Percentiles rank a stretch among this genome's conserved stretches.
phyloP scores from a whole-genome alignment of 2,113 vertebrate species.

The Tichodroma muraria region DNA sequence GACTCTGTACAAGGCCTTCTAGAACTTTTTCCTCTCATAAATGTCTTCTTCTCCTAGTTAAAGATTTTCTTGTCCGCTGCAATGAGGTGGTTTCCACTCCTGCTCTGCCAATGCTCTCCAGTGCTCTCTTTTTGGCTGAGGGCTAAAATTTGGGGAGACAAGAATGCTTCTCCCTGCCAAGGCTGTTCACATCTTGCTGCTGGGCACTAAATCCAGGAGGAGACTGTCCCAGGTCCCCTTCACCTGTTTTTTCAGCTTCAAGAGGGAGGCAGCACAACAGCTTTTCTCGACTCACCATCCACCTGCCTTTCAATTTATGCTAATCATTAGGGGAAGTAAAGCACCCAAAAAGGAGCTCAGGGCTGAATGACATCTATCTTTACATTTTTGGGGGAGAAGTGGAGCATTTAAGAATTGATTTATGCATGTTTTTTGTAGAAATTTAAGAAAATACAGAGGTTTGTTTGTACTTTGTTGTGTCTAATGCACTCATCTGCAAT shows the following conservation, averaged over 20 bases:
- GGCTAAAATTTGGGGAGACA: neutral
- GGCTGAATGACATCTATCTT: neutral
- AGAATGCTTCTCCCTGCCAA: neutral
- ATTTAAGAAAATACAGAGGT: neutral
- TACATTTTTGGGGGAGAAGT: neutral
- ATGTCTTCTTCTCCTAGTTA: neutral
- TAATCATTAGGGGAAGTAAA: neutral
- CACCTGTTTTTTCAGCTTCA: neutral
- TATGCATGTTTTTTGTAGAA: neutral
- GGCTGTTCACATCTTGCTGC: neutral
- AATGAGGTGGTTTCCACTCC: neutral
- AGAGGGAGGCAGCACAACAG: neutral
- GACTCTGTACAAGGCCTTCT: neutral
- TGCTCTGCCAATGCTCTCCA: neutral
- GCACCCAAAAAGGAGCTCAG: neutral
- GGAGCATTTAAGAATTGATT: neutral
- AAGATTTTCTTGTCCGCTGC: neutral
- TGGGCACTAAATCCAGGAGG: neutral
- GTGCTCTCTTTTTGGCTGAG: neutral
- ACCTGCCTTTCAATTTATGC: neutral
- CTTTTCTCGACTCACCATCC: neutral
- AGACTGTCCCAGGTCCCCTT: neutral
- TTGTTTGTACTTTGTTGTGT: neutral
- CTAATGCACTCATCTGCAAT: neutral
- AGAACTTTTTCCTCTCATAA: neutral